Evolutionary conservation across 2,113 vertebrate genomes (phyloP).

Genomic region (Dolichotis patagonum): DNA sequence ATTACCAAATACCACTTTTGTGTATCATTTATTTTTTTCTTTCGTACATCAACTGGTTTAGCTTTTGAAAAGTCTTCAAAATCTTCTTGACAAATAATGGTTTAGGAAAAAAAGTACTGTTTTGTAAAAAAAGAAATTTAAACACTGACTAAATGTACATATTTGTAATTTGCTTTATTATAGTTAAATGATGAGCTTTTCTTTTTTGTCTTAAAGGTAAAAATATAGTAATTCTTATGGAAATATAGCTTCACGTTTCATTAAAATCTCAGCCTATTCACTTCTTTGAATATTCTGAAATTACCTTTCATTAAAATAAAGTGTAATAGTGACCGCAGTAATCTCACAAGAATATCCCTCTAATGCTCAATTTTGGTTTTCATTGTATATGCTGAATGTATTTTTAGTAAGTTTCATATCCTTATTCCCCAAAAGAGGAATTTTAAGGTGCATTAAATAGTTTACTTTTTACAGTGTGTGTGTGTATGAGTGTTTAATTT

Average conservation of each 20-base stretch:
- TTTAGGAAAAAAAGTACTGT: conserved; percentile 42
- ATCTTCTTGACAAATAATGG: not conserved
- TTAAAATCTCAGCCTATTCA: conserved; percentile 38
- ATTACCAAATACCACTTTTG: not conserved
- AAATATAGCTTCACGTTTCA: conserved; percentile 9
- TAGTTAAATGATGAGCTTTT: conserved; percentile 36
- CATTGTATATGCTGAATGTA: not conserved
- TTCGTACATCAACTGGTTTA: conserved; percentile 42
- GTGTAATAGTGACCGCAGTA: conserved; percentile 25
- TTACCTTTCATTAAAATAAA: conserved; percentile 54
- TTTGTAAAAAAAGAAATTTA: conserved; percentile 49
- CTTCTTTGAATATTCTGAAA: not conserved
- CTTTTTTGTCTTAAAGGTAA: conserved; percentile 28
- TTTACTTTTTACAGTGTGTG: not conserved
- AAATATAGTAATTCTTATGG: conserved; percentile 49
- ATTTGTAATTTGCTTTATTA: conserved; percentile 44
- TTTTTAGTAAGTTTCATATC: conserved; percentile 51
- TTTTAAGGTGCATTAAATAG: not conserved
- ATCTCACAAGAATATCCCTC: not conserved
- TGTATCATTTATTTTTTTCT: conserved; percentile 3
- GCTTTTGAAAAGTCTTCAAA: conserved; percentile 55
- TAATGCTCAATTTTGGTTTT: not conserved
- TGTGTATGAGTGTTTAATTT: not conserved
- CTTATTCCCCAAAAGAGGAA: not conserved
- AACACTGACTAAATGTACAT: not conserved